A percentile compares a stretch with the other conserved stretches of the same genome.
These are phyloP conservation scores for Cephus runcator DNA, from an alignment of 2,888 invertebrate species.

Conservation along the genomic window DNA sequence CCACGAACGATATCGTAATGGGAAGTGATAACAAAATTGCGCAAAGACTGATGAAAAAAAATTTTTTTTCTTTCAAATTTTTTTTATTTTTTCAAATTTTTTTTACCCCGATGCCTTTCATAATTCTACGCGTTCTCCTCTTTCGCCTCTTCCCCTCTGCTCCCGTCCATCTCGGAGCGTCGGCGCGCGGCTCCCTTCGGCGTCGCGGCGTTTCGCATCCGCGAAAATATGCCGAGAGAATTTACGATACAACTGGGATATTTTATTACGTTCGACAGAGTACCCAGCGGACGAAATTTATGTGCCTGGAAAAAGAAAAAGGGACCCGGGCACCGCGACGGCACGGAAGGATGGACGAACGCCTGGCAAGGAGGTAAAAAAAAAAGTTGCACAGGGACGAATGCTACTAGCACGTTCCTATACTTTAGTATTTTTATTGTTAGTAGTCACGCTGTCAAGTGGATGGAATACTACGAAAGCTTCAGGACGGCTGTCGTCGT, in stretches of 20 bases:
- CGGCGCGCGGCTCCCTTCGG: neutral
- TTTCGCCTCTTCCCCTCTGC: slow-evolving; percentile 1
- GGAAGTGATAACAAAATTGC: neutral
- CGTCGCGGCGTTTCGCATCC: slow-evolving; percentile 26
- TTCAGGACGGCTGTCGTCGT: neutral
- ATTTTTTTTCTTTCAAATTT: neutral
- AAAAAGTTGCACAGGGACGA: neutral
- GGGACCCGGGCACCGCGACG: neutral
- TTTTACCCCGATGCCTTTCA: neutral
- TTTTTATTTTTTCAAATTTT: slow-evolving; percentile 17
- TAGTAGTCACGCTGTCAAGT: neutral
- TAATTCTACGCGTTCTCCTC: neutral
- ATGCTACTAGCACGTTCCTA: neutral
- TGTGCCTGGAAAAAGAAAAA: slow-evolving; percentile 26
- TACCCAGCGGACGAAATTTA: slow-evolving; percentile 53
- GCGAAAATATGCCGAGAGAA: slow-evolving; percentile 51
- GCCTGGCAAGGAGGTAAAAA: slow-evolving; percentile 27
- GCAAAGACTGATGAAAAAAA: slow-evolving; percentile 8
- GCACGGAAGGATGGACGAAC: slow-evolving; percentile 31
- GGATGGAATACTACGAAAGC: neutral
- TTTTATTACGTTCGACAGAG: slow-evolving; percentile 58
- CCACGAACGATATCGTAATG: neutral
- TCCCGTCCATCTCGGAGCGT: neutral
- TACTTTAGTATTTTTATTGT: neutral
- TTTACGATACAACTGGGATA: slow-evolving; percentile 56